Evolutionary conservation across 2,113 vertebrate genomes (phyloP), one percentile per base, ranked within the genome.

Genomic region (Calyptomena viridis): DNA sequence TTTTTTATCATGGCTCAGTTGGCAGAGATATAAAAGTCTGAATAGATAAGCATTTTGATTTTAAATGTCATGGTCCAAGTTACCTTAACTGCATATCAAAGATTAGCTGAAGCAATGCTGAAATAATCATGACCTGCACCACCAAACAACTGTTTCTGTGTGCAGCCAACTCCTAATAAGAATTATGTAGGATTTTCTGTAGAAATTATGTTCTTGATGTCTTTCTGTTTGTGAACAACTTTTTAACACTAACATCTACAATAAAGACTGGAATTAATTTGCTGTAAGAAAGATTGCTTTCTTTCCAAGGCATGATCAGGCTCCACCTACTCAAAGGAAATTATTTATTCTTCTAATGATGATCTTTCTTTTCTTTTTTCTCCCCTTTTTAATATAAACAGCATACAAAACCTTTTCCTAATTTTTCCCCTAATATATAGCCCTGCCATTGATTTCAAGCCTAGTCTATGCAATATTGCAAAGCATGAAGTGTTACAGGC

Each of bases 291-390:
- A 72, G 31, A 42, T 25, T 58, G 5, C 11, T 62, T 82, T 73
- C 20, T 79, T 89, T 82, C 18, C n/a, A 40, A 24, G 49, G 28
- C 2, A 11, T 44, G 18, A 73, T 58, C 37, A 76, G 11, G 3
- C 11, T 72, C 59, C 0, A 0, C 3, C 37, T 56, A 56, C 27
- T 40, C 10, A 75, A 75, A 89, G 44, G 23, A 93, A 86, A 66
- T 35, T 11, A 46, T 52, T 72, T 33, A 21, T 69, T 79, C 16
- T 73, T 76, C 46, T 68, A 72, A 31, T 9, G 18, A 27, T 0
- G 0, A 50, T 40, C 20, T 37, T 14, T n/a, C 53, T 7, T 28
- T 22, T 35, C 3, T 31, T 53, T 6, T 1, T 22, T 40, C 56
- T n/a, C 3, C 10, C 7, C 6, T 56, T 52, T 81, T 63, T 6